phyloP scores from a whole-genome alignment of 2,888 invertebrate genomes.

The Liopterus haemorrhoidalis region DNA sequence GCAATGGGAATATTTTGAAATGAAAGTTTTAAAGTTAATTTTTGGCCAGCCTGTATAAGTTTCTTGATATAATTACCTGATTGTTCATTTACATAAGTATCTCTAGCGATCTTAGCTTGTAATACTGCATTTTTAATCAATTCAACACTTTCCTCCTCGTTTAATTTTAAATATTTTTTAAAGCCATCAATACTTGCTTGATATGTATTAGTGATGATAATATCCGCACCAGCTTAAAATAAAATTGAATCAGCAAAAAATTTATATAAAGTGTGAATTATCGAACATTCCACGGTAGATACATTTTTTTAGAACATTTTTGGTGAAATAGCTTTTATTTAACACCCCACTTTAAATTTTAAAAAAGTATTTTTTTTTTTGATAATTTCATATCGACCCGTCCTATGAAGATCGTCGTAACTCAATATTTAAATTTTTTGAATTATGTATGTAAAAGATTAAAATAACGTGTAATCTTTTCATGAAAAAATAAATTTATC shows the following conservation, averaged over 20 bases:
- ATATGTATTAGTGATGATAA: slow-evolving; percentile 80
- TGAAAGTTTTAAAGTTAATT: too few species aligned
- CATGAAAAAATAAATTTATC: slow-evolving; percentile 3
- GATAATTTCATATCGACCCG: too few species aligned
- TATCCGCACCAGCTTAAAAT: slow-evolving; percentile 68
- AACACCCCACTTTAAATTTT: too few species aligned
- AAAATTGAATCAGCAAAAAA: slow-evolving; percentile 33
- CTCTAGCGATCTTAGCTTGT: slow-evolving; percentile 64
- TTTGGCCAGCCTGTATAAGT: too few species aligned
- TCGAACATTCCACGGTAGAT: too few species aligned
- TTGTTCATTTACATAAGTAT: slow-evolving; percentile 53
- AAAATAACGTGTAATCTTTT: neutral
- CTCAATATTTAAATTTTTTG: too few species aligned
- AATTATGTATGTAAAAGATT: slow-evolving; percentile 8
- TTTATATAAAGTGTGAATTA: neutral
- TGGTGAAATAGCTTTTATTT: too few species aligned
- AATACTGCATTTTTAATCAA: slow-evolving; percentile 65
- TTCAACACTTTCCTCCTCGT: slow-evolving; percentile 57
- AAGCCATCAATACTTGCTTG: slow-evolving; percentile 75
- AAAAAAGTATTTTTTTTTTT: too few species aligned
- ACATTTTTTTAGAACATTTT: too few species aligned
- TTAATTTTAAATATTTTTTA: slow-evolving; percentile 60
- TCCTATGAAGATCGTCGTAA: too few species aligned
- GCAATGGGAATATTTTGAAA: too few species aligned
- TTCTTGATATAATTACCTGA: slow-evolving; percentile 41